Evolutionary conservation across 2,113 vertebrate species (phyloP).

Genomic region (Pavo muticus): DNA sequence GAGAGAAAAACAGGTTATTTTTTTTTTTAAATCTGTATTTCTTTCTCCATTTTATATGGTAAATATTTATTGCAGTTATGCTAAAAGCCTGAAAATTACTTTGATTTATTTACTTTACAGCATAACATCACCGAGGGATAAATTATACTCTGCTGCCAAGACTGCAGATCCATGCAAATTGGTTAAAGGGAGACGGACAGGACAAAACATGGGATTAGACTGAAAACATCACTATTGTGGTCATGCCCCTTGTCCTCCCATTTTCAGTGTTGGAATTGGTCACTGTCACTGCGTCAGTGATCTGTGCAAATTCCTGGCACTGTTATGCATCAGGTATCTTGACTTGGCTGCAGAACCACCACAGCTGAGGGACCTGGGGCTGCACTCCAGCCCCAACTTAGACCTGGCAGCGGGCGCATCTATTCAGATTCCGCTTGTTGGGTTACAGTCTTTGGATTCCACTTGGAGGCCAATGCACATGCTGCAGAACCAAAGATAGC

Average conservation of each 20-base stretch:
- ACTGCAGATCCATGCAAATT: neutral
- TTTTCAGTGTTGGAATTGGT: neutral
- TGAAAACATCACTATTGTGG: neutral
- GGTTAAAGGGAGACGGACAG: neutral
- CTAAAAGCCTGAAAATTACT: neutral
- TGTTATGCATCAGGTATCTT: neutral
- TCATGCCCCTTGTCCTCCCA: neutral
- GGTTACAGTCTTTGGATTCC: conserved; percentile 4
- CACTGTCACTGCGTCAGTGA: neutral
- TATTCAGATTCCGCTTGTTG: neutral
- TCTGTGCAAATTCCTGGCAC: neutral
- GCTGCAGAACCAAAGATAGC: neutral
- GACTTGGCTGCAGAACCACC: neutral
- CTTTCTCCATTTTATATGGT: neutral
- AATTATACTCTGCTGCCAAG: neutral
- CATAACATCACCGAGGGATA: neutral
- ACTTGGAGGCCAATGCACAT: neutral
- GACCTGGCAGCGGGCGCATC: neutral
- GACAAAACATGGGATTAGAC: neutral
- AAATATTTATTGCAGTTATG: neutral
- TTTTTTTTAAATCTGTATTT: neutral
- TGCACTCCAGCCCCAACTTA: neutral
- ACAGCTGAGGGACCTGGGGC: neutral
- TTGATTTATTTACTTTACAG: neutral
- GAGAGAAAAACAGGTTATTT: neutral